Base-by-base conservation (phyloP, 2,888 invertebrate genomes). In the Macaria liturata region DNA sequence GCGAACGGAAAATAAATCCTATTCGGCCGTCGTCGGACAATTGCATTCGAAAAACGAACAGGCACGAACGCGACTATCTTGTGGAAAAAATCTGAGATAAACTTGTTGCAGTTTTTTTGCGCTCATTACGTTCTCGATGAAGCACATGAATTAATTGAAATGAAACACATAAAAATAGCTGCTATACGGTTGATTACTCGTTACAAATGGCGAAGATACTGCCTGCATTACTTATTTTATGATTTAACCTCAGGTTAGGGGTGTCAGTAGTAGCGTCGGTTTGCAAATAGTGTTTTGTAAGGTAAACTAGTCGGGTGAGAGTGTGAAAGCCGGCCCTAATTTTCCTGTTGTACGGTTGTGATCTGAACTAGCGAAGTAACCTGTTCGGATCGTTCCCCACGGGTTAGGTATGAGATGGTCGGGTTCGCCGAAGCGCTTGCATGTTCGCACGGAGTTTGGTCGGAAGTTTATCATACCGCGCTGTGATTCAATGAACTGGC, bases 401-500 rank as follows among this genome's bases (percentile, higher is more conserved):
- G 72, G 76, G 20, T 20, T 20, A 20, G 20, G 20, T 20, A 20
- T 20, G 20, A 20, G 20, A 20, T 20, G 20, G 20, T 20, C 20
- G 20, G 20, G 78, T 74, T 63, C 43, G 50, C 47, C 42, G 34
- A 53, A 55, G 72, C 67, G 64, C 68, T 80, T 72, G 81, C 81
- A 81, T 82, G 83, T 70, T 66, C 54, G 63, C 59, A 62, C 70
- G 67, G 68, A 20, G 43, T 7, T 32, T 9, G 7, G 46, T 4
- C 37, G 45, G 68, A 78, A 72, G 84, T 86, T 84, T 83, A 83
- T 84, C 85, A 83, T 81, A 80, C 83, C 75, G 66, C 61, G 66
- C 59, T 32, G 67, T 69, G 80, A 84, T 86, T 83, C 84, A 83
- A 81, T 81, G 83, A 86, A 83, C 81, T 75, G 74, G 63, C 66